Base-by-base conservation (phyloP, 35 echinoderm and acorn worm species). In the Heliocidaris tuberculata region DNA sequence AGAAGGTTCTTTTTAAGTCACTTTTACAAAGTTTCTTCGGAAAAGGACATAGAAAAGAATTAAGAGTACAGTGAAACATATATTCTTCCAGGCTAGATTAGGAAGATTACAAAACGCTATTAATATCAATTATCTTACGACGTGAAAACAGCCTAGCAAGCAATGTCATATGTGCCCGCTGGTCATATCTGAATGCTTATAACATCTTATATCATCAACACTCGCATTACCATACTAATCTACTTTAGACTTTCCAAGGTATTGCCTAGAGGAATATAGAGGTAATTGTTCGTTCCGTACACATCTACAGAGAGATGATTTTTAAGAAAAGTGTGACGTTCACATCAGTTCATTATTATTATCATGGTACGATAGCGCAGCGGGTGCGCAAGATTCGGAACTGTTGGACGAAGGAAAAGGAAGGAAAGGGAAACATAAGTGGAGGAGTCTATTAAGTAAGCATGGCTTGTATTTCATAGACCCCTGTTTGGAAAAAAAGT, bases 31-130 rank as follows among this genome's bases (percentile, higher is more conserved):
- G 65, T 78, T 78, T 78, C 27, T 24, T 78, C 27, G 65, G 7
- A n/a, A n/a, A 27, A 78, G 27, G 19, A 78, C 19, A 27, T 27
- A 78, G 27, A 19, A 78, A 78, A 78, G 15, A 78, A 78, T n/a
- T 78, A 78, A 78, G 27, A 78, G 65, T 78, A 78, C 65, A 24
- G 27, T 78, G 65, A 78, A 78, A 78, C 65, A 78, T 78, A 42
- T 60, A 78, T 78, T 78, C 65, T 78, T 78, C 65, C 5, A 78
- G 65, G 65, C 65, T 27, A 78, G 21, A n/a, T 24, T 21, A 78
- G 65, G 65, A 7, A 78, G 65, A 78, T 78, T 78, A 78, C 65
- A 78, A 78, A 78, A 78, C 65, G 65, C 65, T 78, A 78, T 78
- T 78, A 78, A 78, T 78, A 78, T 78, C 65, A 78, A 78, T 78